phyloP scores from a whole-genome alignment of 2,888 invertebrate genomes.

The Phlogophora meticulosa region DNA sequence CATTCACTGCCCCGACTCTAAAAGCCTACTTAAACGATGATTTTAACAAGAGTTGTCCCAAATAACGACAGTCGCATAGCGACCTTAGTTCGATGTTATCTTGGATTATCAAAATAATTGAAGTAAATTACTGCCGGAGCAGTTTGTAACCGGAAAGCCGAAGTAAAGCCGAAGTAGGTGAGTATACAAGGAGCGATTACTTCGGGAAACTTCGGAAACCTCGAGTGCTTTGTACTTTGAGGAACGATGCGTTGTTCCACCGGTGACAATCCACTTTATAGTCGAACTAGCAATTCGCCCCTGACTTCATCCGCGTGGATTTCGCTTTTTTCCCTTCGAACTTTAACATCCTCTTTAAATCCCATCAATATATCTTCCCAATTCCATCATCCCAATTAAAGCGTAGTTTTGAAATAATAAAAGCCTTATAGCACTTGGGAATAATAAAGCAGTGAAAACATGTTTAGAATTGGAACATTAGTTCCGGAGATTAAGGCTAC shows the following conservation, averaged over 20 bases:
- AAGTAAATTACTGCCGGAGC: constrained; percentile 68
- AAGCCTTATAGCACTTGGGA: too few relatives aligned
- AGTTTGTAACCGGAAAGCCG: constrained; percentile 47
- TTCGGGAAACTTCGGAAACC: constrained; percentile 13
- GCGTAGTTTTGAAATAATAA: too few relatives aligned
- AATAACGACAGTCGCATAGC: constrained; percentile 11
- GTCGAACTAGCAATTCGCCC: too few relatives aligned
- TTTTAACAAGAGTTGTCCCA: constrained; percentile 16
- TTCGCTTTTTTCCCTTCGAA: too few relatives aligned
- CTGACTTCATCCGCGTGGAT: too few relatives aligned
- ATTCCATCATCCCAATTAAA: too few relatives aligned
- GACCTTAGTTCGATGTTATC: constrained; percentile 58
- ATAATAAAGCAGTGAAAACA: too few relatives aligned
- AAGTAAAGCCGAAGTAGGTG: constrained; percentile 62
- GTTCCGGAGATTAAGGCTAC: too few relatives aligned
- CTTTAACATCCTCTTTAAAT: too few relatives aligned
- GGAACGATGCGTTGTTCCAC: background rate
- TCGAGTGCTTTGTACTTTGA: background rate
- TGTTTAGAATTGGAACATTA: too few relatives aligned
- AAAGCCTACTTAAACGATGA: background rate
- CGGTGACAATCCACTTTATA: constrained; percentile 7
- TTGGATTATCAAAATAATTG: constrained; percentile 71
- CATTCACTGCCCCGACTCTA: background rate
- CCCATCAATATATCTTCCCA: too few relatives aligned
- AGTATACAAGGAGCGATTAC: constrained; percentile 21